phyloP scores from a whole-genome alignment of 2,888 invertebrate genomes.

The Odontocerum albicorne region DNA sequence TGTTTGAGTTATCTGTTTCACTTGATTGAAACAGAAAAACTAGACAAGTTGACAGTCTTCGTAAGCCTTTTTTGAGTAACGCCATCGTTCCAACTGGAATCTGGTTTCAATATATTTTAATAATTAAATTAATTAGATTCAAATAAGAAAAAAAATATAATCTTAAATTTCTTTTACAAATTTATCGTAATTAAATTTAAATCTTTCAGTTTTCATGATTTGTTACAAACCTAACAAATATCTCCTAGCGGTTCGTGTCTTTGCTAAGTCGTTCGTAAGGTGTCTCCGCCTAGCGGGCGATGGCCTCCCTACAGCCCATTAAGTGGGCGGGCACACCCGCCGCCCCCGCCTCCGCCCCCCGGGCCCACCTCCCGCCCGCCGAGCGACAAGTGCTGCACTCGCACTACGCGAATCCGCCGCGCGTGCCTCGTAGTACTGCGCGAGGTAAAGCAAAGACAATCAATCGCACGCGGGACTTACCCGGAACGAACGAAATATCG shows the following conservation, averaged over 20 bases:
- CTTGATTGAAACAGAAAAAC: no score
- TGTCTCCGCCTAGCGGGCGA: constrained; percentile 20
- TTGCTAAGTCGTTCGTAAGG: constrained; percentile 12
- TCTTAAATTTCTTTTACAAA: no score
- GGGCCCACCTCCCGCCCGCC: constrained; percentile 26
- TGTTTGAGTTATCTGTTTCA: no score
- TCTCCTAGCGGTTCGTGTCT: constrained; percentile 23
- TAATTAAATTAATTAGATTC: no score
- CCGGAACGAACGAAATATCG: background rate
- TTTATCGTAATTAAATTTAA: no score
- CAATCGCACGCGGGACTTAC: constrained; percentile 10
- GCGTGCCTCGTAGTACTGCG: constrained; percentile 20
- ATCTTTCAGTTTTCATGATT: no score
- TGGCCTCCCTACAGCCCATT: constrained; percentile 20
- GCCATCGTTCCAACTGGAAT: no score
- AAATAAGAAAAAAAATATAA: no score
- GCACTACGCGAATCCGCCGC: constrained; percentile 26
- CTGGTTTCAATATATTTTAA: no score
- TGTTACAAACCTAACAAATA: no score
- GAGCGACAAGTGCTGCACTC: constrained; percentile 28
- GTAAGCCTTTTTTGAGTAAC: no score
- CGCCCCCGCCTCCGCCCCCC: constrained; percentile 29
- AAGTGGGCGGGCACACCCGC: constrained; percentile 31
- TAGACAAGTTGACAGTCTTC: no score
- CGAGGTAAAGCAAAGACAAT: constrained; percentile 16